These are phyloP conservation scores for Xenus cinereus DNA, from an alignment of 2,113 vertebrate species.

Conservation along the genomic window DNA sequence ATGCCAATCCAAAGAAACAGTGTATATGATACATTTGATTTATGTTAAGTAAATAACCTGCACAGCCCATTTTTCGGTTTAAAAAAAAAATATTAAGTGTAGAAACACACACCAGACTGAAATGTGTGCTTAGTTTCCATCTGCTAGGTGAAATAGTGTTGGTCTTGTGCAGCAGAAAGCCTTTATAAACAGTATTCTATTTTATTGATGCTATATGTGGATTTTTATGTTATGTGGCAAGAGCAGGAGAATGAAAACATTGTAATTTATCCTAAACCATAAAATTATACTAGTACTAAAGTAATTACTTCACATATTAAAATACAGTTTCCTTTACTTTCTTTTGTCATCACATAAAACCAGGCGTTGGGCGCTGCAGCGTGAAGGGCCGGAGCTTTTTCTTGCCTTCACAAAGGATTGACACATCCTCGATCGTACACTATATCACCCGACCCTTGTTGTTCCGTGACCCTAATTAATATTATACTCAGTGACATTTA, in stretches of 20 bases:
- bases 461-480: constrained; percentile 91
- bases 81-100: constrained; percentile 65
- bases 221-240: constrained; percentile 63
- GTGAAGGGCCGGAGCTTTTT: neutral
- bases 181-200: constrained; percentile 75
- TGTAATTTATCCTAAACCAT: constrained; percentile 35
- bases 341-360: constrained; percentile 55
- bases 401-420: constrained; percentile 68
- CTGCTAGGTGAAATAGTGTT: constrained; percentile 58
- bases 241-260: constrained; percentile 40
- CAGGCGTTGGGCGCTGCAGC: neutral
- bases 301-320: constrained; percentile 62
- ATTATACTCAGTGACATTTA: constrained; percentile 90
- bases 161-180: constrained; percentile 68
- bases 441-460: constrained; percentile 83
- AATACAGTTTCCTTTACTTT: constrained; percentile 34
- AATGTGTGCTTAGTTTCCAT: constrained; percentile 63
- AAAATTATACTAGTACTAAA: constrained; percentile 59
- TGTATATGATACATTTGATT: constrained; percentile 77
- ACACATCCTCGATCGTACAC: constrained; percentile 75
- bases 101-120: constrained; percentile 73
- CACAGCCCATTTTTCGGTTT: constrained; percentile 64
- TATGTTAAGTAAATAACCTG: constrained; percentile 80
- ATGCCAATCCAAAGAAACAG: constrained; percentile 76
- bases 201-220: constrained; percentile 68